phyloP scores from a whole-genome alignment of 2,113 vertebrate species.

The Oryzias woworae region DNA sequence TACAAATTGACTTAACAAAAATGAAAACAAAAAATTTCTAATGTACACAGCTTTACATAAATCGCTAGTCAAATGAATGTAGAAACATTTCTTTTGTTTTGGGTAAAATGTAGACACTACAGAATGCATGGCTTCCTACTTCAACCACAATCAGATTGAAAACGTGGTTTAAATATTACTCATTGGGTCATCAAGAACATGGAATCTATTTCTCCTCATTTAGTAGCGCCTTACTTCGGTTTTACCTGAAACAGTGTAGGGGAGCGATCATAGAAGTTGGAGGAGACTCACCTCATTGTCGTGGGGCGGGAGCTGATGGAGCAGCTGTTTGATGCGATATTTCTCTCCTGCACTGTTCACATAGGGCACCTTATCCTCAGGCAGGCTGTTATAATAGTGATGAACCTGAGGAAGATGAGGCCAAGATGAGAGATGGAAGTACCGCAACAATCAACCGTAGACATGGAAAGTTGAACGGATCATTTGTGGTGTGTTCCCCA shows the following conservation, averaged over 20 bases:
- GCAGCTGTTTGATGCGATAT: conserved; percentile 94
- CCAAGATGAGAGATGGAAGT: not conserved
- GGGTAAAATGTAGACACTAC: too few species aligned
- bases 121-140: too few species aligned
- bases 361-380: conserved; percentile 97
- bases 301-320: conserved; percentile 95
- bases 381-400: conserved; percentile 97
- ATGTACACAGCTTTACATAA: too few species aligned
- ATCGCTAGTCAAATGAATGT: too few species aligned
- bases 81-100: too few species aligned
- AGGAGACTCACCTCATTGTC: conserved; percentile 91
- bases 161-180: too few species aligned
- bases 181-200: conserved; percentile 14
- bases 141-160: too few species aligned
- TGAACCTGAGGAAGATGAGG: conserved; percentile 82
- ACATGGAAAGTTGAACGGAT: too few species aligned
- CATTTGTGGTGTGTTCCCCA: too few species aligned
- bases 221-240: conserved; percentile 42
- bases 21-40: too few species aligned
- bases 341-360: conserved; percentile 98
- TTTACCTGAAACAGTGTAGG: conserved; percentile 9
- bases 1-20: too few species aligned
- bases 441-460: not conserved
- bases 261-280: conserved; percentile 16
- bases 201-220: conserved; percentile 15